Conservation (phyloP, 2,797 vertebrate species). For the Spinus pinus region DNA sequence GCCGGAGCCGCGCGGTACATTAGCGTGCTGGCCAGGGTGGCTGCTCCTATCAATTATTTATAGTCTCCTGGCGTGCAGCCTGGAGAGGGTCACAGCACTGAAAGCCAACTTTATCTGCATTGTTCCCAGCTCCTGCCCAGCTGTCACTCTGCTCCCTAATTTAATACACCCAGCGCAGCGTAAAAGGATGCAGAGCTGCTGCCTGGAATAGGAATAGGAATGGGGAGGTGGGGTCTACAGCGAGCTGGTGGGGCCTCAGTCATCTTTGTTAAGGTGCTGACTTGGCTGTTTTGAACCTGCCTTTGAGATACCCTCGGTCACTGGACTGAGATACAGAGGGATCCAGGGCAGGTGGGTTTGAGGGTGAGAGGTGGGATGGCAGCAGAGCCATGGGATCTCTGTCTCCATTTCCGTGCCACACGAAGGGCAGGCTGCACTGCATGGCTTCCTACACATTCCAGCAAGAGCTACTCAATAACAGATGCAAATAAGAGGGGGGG, state of each 20-base stretch:
- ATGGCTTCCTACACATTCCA: not conserved
- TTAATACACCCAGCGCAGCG: not conserved
- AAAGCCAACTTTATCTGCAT: slow-evolving; percentile 73
- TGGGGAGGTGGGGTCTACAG: not conserved
- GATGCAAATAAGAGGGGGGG: not conserved
- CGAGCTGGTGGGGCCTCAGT: not conserved
- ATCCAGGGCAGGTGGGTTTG: not conserved
- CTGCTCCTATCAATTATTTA: slow-evolving; percentile 90
- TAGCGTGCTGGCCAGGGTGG: slow-evolving; percentile 77
- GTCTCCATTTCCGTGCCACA: not conserved
- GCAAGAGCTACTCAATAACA: not conserved
- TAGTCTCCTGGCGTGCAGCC: slow-evolving; percentile 76
- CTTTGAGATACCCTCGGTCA: rapidly evolving
- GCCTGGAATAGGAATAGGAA: slow-evolving; percentile 13
- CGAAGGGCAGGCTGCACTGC: not conserved
- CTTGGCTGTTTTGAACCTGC: not conserved
- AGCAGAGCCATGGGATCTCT: rapidly evolving
- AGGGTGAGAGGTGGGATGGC: not conserved
- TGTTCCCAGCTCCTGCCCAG: slow-evolving; percentile 68
- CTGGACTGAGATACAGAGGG: rapidly evolving
- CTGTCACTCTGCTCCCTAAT: slow-evolving; percentile 40
- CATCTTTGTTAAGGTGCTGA: not conserved
- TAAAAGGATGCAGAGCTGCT: slow-evolving; percentile 17
- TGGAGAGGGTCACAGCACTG: slow-evolving; percentile 69
- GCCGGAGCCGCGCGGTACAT: slow-evolving; percentile 75